phyloP scores from a whole-genome alignment of 2,113 vertebrate species.

The Nestor notabilis region DNA sequence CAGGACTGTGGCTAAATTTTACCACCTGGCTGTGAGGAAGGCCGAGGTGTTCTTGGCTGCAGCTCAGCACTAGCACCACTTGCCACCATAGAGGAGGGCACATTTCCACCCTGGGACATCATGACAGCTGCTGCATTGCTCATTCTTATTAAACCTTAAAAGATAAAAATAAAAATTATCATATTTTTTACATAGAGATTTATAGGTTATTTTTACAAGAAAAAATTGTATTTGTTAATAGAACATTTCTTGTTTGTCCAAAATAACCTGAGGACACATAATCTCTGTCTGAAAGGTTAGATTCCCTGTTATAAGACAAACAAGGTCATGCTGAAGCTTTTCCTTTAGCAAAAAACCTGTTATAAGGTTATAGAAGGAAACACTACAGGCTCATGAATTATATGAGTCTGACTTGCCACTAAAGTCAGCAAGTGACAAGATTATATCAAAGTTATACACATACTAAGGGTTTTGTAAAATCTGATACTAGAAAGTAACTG shows the following conservation, averaged over 20 bases:
- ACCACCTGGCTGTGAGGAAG: conserved; percentile 90
- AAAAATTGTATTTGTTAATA: background rate
- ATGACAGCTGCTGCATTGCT: conserved; percentile 85
- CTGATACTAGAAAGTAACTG: background rate
- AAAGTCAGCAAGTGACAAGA: background rate
- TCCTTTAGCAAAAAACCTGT: background rate
- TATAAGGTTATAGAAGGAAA: background rate
- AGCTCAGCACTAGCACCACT: conserved; percentile 86
- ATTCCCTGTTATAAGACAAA: background rate
- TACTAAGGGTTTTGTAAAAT: background rate
- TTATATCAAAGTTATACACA: background rate
- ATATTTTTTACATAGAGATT: background rate
- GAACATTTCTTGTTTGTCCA: background rate
- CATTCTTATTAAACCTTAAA: conserved; percentile 85
- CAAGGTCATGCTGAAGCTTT: background rate
- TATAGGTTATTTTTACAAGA: background rate
- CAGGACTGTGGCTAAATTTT: background rate
- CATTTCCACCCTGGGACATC: conserved; percentile 86
- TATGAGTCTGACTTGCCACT: background rate
- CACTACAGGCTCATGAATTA: background rate
- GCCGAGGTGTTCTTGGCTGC: conserved; percentile 86
- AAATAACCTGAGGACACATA: background rate
- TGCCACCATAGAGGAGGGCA: conserved; percentile 85
- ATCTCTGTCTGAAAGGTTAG: background rate
- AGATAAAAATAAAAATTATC: background rate